Evolutionary conservation across 2,888 invertebrate genomes (phyloP), one percentile per base, ranked within the genome.

Genomic region (Litoditis marina): DNA sequence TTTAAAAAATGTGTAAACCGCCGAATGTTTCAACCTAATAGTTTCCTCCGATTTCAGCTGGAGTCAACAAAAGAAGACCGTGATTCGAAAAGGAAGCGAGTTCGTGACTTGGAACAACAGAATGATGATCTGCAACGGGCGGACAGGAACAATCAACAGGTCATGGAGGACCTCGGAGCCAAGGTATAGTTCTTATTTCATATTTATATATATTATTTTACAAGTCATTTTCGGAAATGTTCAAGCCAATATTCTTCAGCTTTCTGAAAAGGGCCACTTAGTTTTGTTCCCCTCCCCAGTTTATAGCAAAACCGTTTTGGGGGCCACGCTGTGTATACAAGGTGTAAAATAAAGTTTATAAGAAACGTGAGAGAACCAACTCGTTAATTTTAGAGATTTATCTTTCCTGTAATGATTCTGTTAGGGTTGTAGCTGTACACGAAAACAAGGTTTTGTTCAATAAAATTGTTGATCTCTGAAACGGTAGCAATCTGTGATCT

Each of bases 111-210:
- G 42, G 73, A 73, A 42, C 73, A 70, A 46, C 52, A 59, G n/a
- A 73, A 70, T 39, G 73, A 73, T 44, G 70, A 67, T 2, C 55
- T 73, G 27, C 70, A 73, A 42, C 58, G 60, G 27, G 56, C 66
- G 1, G 70, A 70, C 5, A 39, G 73, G 32, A 67, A 68, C 53
- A 70, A 70, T 39, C 69, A 73, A 42, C 70, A 65, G 52, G 46
- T 68, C 32, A 59, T 68, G n/a, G 39, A 46, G 2, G 73, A 70
- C 44, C 59, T 68, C 22, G 60, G 31, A 8, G 5, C 34, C 2
- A 63, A 52, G 57, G 52, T 57, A 30, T 34, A 30, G n/a, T 49
- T 28, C n/a, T 28, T 50, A 6, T 19, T 47, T 42, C 8, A 11
- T 16, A 1, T 19, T 57, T 50, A 49, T 30, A 16, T 2, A 54